Percentiles rank a stretch among this genome's conserved stretches.
Evolutionary conservation across 2,797 vertebrate genomes (phyloP).

Genomic region (Lophotriccus pileatus): DNA sequence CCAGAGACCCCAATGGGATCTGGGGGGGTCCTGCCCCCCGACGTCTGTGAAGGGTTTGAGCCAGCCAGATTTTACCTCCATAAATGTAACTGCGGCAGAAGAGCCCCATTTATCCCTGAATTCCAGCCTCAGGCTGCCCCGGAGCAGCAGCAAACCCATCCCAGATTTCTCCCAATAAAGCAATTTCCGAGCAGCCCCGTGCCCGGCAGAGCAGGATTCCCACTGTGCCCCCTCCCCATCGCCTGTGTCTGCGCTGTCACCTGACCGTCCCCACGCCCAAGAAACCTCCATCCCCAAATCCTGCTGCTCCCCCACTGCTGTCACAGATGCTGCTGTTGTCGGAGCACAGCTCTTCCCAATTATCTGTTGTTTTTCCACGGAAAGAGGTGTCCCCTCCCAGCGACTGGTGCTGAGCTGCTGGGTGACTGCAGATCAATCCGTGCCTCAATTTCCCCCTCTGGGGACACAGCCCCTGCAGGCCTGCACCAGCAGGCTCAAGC

Average conservation of each 20-base stretch:
- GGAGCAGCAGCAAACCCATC: not conserved
- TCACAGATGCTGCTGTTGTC: not conserved
- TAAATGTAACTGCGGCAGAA: not conserved
- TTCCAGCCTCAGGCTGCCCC: not conserved
- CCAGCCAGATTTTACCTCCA: not conserved
- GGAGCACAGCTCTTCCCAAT: not conserved
- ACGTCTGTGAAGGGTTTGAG: rapidly evolving
- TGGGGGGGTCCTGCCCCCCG: not conserved
- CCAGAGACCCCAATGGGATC: not conserved
- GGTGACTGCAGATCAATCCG: not conserved
- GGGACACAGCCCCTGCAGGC: not conserved
- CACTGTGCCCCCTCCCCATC: not conserved
- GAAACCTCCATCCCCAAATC: not conserved
- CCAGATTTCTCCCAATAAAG: not conserved
- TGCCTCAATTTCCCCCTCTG: not conserved
- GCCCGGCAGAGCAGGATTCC: not conserved
- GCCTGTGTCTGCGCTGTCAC: not conserved
- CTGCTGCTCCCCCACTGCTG: not conserved
- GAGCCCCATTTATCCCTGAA: not conserved
- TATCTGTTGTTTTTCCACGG: not conserved
- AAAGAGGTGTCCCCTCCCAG: not conserved
- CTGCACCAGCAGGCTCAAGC: not conserved
- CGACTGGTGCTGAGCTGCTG: not conserved
- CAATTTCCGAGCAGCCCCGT: not conserved
- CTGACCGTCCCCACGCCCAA: not conserved